Base-by-base conservation (phyloP, 2,888 invertebrate species). In the Amorpha juglandis region DNA sequence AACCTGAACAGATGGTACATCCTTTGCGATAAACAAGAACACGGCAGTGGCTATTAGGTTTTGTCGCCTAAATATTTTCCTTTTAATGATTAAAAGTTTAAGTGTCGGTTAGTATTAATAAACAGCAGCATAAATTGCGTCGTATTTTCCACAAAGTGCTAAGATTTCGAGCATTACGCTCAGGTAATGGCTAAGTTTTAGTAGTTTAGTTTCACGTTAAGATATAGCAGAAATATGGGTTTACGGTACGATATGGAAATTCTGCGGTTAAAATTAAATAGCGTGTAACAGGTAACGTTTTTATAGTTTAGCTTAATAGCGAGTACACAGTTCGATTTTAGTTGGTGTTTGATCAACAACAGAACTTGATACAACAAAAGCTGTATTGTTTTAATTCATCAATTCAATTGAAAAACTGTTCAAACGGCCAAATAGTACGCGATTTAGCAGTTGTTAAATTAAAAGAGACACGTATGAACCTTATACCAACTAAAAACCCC, bases 161-260 rank as follows among this genome's bases (percentile, higher is more conserved):
- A 58, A 58, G 58, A 58, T 58, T 58, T 58, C 58, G 38, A 58
- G 58, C 58, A 19, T 58, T 58, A 58, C 38, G 58, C 58, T 42
- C 58, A 58, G 58, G 58, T 58, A 58, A 42, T 58, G 42, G 58
- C 19, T 58, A 58, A 58, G 58, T 58, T 58, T 55, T 42, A 42
- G 58, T 58, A 58, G 58, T 58, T 58, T 58, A 65, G 62, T 66
- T 66, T 45, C 48, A 14, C 58, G 50, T 62, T 62, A 62, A 66
- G 62, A 21, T 66, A 48, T 21, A 62, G 51, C 47, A 53, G 62
- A 66, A 45, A 63, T 51, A 58, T 42, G 38, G 38, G 58, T 58
- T 38, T 58, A 38, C 51, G 38, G 51, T 63, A 38, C 42, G 63
- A 63, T 63, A 51, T 63, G 63, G 51, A 52, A 63, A 63, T 63